Percentiles rank a stretch among this genome's conserved stretches.
Conservation (phyloP, 2,113 vertebrate species). For the Ameiurus melas region DNA sequence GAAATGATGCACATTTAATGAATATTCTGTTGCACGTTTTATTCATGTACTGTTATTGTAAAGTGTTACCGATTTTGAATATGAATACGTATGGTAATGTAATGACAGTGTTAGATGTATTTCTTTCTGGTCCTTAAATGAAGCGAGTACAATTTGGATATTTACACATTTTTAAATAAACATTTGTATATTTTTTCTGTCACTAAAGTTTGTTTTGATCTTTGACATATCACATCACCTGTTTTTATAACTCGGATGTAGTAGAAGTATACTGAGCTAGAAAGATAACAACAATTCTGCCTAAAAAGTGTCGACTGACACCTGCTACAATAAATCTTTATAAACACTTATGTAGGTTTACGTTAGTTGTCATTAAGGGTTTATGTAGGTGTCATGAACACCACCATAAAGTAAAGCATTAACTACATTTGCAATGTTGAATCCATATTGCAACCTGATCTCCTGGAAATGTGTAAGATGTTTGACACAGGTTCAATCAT, state of each 20-base stretch:
- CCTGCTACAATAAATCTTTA: background rate
- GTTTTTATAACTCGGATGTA: background rate
- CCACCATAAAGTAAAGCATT: background rate
- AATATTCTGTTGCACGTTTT: too few relatives aligned
- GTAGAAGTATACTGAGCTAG: background rate
- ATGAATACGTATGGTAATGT: background rate
- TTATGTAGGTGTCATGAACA: background rate
- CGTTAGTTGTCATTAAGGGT: background rate
- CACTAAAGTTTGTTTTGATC: background rate
- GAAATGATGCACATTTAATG: too few relatives aligned
- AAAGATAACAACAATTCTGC: background rate
- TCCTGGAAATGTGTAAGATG: too few relatives aligned
- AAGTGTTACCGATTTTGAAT: background rate
- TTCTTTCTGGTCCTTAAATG: background rate
- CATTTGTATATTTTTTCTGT: background rate
- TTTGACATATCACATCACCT: background rate
- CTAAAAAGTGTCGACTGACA: background rate
- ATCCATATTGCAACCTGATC: background rate
- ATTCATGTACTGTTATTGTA: too few relatives aligned
- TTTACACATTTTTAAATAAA: background rate
- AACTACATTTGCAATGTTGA: background rate
- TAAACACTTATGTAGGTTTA: background rate
- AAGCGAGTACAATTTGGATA: background rate
- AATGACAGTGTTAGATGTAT: background rate
- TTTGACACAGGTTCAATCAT: background rate